A percentile compares a stretch with the other conserved stretches of the same genome.
These are phyloP conservation scores for Equus quagga DNA, from an alignment of 2,113 vertebrate species.

Conservation along the genomic window DNA sequence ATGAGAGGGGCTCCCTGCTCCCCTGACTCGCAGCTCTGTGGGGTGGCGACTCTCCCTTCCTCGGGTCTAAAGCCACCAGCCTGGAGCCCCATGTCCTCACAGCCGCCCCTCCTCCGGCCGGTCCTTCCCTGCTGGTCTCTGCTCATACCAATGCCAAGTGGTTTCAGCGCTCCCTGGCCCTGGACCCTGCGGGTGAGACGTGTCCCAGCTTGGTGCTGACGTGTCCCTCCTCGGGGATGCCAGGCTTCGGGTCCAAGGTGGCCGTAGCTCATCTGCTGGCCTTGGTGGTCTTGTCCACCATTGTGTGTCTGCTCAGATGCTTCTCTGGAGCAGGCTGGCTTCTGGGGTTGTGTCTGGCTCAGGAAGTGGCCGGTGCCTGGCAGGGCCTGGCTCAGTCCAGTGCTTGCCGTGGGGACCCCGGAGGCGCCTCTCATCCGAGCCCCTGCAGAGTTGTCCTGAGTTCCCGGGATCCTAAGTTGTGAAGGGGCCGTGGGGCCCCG, in stretches of 20 bases:
- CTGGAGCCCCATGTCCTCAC: neutral
- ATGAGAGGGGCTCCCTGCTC: fast-evolving
- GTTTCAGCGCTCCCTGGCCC: neutral
- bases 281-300: neutral
- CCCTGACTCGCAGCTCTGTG: neutral
- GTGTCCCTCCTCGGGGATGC: fast-evolving
- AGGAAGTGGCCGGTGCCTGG: neutral
- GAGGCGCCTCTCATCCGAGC: neutral
- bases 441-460: neutral
- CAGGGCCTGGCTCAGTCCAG: fast-evolving
- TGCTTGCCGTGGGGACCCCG: neutral
- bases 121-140: neutral
- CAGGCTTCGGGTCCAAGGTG: neutral
- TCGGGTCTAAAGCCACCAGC: neutral
- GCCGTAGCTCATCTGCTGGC: neutral
- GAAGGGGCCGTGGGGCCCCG: neutral
- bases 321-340: neutral
- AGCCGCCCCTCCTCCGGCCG: neutral
- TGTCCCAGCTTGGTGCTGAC: neutral
- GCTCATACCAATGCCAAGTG: fast-evolving
- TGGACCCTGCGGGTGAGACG: too few species aligned
- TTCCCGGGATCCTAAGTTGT: neutral
- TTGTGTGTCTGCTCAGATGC: fast-evolving
- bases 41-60: neutral
- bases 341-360: neutral